Conservation (phyloP, 2,888 invertebrate species). For the Scrobipalpa atriplicella region DNA sequence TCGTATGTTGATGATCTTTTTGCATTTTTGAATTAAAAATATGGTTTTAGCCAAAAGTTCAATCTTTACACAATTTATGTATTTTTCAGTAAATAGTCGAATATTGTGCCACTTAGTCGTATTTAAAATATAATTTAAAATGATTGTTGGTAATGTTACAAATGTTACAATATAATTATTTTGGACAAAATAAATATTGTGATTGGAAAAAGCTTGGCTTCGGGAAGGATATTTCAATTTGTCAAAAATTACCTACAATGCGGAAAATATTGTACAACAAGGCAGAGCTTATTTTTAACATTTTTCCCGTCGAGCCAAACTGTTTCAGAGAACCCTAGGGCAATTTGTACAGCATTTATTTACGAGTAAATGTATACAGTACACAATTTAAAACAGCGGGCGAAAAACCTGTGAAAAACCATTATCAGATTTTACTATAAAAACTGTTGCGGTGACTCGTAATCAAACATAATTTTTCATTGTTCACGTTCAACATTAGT, state of each 20-base stretch:
- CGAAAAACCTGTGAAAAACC: too few relatives aligned
- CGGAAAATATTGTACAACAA: neutral
- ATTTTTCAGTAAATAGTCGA: neutral
- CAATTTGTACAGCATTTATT: neutral
- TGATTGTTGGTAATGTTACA: too few relatives aligned
- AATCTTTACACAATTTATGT: too few relatives aligned
- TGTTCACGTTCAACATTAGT: too few relatives aligned
- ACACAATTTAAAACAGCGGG: too few relatives aligned
- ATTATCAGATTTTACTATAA: neutral
- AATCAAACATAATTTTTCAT: too few relatives aligned
- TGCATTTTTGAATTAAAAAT: neutral
- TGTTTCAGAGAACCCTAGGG: neutral
- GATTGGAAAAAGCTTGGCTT: neutral
- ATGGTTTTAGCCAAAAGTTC: neutral
- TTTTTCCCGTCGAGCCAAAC: neutral
- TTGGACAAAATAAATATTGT: neutral
- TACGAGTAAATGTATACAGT: too few relatives aligned
- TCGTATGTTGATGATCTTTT: neutral
- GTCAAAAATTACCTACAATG: neutral
- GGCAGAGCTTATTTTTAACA: neutral
- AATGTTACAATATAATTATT: neutral
- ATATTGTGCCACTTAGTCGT: neutral
- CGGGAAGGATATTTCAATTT: neutral
- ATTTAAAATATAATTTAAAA: neutral
- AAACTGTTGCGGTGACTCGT: too few relatives aligned